These are phyloP conservation scores for Oryctes rhinoceros DNA, from an alignment of 1,140 invertebrate species.

Conservation along the genomic window DNA sequence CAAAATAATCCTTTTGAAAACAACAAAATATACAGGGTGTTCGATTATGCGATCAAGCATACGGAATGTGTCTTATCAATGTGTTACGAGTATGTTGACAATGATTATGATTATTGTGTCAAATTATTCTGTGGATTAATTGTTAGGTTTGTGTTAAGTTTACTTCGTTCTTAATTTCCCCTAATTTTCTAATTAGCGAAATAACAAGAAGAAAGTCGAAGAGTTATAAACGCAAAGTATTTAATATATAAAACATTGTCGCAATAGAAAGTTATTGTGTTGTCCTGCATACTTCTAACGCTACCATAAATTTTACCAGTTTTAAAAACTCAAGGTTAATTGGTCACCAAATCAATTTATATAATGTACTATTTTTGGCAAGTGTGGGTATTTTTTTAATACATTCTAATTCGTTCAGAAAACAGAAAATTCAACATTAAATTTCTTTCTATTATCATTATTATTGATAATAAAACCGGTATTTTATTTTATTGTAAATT, in stretches of 20 bases:
- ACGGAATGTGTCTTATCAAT: conserved; percentile 31
- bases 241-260: background rate
- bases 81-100: conserved; percentile 6
- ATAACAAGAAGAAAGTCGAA: conserved; percentile 17
- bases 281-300: background rate
- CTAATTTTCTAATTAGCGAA: background rate
- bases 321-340: conserved; percentile 1
- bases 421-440: too few species aligned
- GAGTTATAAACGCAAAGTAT: background rate
- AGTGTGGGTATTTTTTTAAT: too few species aligned
- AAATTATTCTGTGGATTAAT: conserved; percentile 33
- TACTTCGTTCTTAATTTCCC: background rate
- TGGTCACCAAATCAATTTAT: background rate
- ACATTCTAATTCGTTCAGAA: too few species aligned
- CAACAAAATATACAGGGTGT: conserved; percentile 20
- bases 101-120: conserved; percentile 26
- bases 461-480: too few species aligned
- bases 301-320: background rate
- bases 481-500: too few species aligned
- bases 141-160: conserved; percentile 25
- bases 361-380: too few species aligned
- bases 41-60: conserved; percentile 32
- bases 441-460: too few species aligned
- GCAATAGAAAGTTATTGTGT: background rate
- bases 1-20: background rate